A percentile compares a stretch with the other conserved stretches of the same genome.
phyloP scores from a whole-genome alignment of 1,140 invertebrate species.

The Lordiphosa clarofinis region DNA sequence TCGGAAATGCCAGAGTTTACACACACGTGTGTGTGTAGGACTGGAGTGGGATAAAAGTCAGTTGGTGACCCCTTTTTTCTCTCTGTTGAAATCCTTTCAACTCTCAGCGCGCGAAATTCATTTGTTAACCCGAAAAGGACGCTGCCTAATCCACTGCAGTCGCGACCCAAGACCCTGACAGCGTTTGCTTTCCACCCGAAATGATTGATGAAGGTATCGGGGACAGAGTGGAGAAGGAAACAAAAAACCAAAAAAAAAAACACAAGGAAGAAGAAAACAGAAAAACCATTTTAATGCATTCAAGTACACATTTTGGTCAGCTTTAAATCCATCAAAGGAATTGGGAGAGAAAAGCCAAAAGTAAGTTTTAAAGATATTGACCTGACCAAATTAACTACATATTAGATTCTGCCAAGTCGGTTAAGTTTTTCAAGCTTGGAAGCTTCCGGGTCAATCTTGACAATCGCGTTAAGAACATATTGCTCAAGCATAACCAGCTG shows the following conservation, averaged over 20 bases:
- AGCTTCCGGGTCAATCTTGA: too few relatives aligned
- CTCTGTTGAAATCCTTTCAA: conserved; percentile 43
- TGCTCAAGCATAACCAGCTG: too few relatives aligned
- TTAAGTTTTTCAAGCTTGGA: too few relatives aligned
- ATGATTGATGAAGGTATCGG: conserved; percentile 72
- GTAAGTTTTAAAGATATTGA: too few relatives aligned
- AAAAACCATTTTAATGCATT: conserved; percentile 61
- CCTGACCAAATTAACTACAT: too few relatives aligned
- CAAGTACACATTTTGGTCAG: conserved; percentile 32
- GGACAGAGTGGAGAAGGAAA: conserved; percentile 38
- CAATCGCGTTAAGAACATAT: too few relatives aligned
- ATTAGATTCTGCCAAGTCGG: too few relatives aligned
- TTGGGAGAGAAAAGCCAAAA: too few relatives aligned
- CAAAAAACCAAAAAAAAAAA: conserved; percentile 15
- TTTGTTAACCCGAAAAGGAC: conserved; percentile 72
- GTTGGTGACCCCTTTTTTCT: conserved; percentile 62
- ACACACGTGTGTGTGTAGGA: neutral
- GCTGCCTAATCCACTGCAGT: conserved; percentile 69
- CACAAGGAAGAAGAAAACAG: conserved; percentile 16
- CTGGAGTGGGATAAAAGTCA: conserved; percentile 50
- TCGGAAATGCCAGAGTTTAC: conserved; percentile 29
- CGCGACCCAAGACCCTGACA: conserved; percentile 55
- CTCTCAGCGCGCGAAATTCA: conserved; percentile 60
- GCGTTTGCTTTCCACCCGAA: conserved; percentile 47
- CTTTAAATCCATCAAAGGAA: conserved; percentile 21